Evolutionary conservation across 2,113 vertebrate genomes (phyloP).

Genomic region (Dunckerocampus dactyliophorus): DNA sequence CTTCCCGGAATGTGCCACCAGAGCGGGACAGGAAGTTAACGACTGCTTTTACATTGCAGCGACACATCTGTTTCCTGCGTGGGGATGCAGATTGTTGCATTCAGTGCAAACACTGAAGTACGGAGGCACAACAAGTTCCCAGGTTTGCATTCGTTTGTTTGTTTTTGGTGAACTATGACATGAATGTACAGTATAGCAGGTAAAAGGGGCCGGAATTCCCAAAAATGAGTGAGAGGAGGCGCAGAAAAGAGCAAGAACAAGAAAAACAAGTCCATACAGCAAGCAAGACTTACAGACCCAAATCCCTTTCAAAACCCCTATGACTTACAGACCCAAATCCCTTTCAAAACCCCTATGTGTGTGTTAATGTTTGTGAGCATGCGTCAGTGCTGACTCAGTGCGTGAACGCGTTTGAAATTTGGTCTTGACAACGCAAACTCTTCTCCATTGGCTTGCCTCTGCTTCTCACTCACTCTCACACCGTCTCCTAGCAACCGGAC

Average conservation of each 20-base stretch:
- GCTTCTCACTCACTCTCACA: slow-evolving; percentile 53
- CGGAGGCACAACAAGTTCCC: background rate
- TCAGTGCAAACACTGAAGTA: background rate
- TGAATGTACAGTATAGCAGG: too few species aligned
- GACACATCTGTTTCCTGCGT: slow-evolving; percentile 70
- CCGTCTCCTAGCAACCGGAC: slow-evolving; percentile 79
- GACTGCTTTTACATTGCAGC: slow-evolving; percentile 65
- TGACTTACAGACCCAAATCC: background rate
- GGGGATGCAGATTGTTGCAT: background rate
- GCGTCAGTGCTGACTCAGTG: slow-evolving; percentile 77
- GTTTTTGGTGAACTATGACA: too few species aligned
- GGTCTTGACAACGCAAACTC: slow-evolving; percentile 78
- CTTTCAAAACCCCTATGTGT: background rate
- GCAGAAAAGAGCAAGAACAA: background rate
- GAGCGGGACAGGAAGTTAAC: slow-evolving; percentile 73
- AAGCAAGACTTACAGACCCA: background rate
- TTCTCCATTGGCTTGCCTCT: slow-evolving; percentile 61
- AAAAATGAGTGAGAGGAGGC: background rate
- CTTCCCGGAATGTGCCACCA: slow-evolving; percentile 75
- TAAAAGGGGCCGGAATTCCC: too few species aligned
- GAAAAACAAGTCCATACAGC: background rate
- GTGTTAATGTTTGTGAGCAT: slow-evolving; percentile 48
- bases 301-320: background rate
- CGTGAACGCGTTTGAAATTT: slow-evolving; percentile 75
- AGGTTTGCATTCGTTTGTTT: too few species aligned